Evolutionary conservation across 1,140 invertebrate genomes (phyloP).

Genomic region (Drosophila willistoni): DNA sequence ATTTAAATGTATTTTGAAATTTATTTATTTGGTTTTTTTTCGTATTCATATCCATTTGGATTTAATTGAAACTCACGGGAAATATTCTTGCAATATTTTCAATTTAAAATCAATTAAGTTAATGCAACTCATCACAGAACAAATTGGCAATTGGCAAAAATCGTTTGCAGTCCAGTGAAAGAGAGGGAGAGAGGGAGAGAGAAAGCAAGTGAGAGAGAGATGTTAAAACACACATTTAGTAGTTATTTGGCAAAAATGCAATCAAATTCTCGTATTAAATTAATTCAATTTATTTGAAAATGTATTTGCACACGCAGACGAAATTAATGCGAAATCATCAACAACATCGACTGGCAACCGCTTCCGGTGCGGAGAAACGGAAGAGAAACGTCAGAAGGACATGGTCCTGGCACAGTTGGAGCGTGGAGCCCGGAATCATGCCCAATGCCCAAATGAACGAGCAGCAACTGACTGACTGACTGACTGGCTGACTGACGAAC

Average conservation of each 20-base stretch:
- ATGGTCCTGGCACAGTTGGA: slow-evolving; percentile 59
- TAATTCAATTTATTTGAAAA: slow-evolving; percentile 79
- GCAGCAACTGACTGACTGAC: slow-evolving; percentile 2
- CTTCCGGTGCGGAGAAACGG: slow-evolving; percentile 50
- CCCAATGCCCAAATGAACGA: slow-evolving; percentile 66
- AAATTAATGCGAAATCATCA: slow-evolving; percentile 73
- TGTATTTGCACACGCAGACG: slow-evolving; percentile 77
- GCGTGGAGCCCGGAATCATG: slow-evolving; percentile 20
- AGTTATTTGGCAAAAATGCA: slow-evolving; percentile 59
- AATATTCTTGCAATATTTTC: slow-evolving; percentile 57
- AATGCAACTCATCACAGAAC: slow-evolving; percentile 47
- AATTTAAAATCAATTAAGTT: slow-evolving; percentile 79
- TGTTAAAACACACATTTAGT: slow-evolving; percentile 8
- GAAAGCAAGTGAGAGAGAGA: not conserved
- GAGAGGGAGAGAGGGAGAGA: not conserved
- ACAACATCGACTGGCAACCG: slow-evolving; percentile 36
- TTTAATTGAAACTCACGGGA: slow-evolving; percentile 64
- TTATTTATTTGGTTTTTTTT: slow-evolving; percentile 27
- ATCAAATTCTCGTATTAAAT: slow-evolving; percentile 70
- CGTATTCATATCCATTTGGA: not conserved
- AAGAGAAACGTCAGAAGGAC: slow-evolving; percentile 56
- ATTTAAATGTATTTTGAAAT: not conserved
- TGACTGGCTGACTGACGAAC: slow-evolving; percentile 34
- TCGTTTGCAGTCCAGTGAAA: slow-evolving; percentile 1
- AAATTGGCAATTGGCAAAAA: slow-evolving; percentile 61